Evolutionary conservation across 2,888 invertebrate genomes (phyloP), one percentile per base, ranked within the genome.

Genomic region (Thelaira solivaga): DNA sequence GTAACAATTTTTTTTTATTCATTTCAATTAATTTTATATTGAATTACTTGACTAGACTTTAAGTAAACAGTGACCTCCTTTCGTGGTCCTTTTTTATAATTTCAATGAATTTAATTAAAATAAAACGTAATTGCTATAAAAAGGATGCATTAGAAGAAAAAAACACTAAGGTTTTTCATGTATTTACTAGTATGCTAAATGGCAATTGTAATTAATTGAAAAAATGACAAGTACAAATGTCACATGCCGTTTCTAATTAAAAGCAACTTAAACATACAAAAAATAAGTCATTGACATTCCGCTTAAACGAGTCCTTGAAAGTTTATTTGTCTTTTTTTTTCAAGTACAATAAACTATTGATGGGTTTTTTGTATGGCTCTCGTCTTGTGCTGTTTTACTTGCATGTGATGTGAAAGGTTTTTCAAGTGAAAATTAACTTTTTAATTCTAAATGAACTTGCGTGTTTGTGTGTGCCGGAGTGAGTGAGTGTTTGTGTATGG

Each of bases 231-330:
- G 29, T 13, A 36, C 22, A 55, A 55, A 55, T 51, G 18, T 31
- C 45, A 45, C 20, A 36, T 51, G 51, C 10, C 39, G 11, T 31
- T 36, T 31, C 34, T 26, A 47, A 45, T 45, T 47, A 18, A n/a
- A 34, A 45, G 22, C 34, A 36, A 47, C 31, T 45, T 47, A 18
- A n/a, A 34, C 31, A 24, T 18, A 49, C 10, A 7, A 22, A 41
- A 61, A 20, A 41, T 18, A 71, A 51, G 51, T 61, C 67, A 74
- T 22, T 67, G 67, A 45, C 74, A 67, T 67, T 74, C 39, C 59
- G 59, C 67, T 67, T 0, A 31, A 59, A 67, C 2, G 24, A 45
- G 74, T 67, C 65, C 74, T 67, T 74, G 59, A 73, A 64, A 39
- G 36, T 53, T 24, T 22, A 0, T 39, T 31, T 7, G 2, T n/a